A percentile compares a stretch with the other conserved stretches of the same genome.
Evolutionary conservation across 2,888 invertebrate species (phyloP).

Genomic region (Toxonevra muliebris): DNA sequence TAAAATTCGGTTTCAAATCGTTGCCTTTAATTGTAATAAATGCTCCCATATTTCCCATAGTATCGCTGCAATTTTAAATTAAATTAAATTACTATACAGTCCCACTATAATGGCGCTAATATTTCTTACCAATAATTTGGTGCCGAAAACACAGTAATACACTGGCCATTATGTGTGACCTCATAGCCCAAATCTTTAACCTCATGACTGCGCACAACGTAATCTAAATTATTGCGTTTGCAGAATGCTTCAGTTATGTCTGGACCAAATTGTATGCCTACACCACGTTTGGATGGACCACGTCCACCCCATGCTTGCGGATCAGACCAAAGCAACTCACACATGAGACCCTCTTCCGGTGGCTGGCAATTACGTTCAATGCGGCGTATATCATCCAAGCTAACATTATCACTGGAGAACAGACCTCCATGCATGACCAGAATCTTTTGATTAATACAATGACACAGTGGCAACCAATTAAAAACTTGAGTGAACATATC

Average conservation of each 20-base stretch:
- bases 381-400: slow-evolving; percentile 88
- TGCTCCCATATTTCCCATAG: slow-evolving; percentile 98
- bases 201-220: slow-evolving; percentile 96
- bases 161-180: slow-evolving; percentile 91
- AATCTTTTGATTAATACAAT: slow-evolving; percentile 86
- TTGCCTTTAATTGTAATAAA: slow-evolving; percentile 94
- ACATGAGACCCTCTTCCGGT: slow-evolving; percentile 97
- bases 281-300: slow-evolving; percentile 94
- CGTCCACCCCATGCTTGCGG: slow-evolving; percentile 91
- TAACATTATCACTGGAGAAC: slow-evolving; percentile 92
- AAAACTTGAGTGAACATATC: slow-evolving; percentile 98
- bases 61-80: slow-evolving; percentile 76
- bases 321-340: slow-evolving; percentile 98
- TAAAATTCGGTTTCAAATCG: slow-evolving; percentile 89
- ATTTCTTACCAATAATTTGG: slow-evolving; percentile 93
- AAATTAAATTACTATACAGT: background rate
- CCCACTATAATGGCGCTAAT: background rate
- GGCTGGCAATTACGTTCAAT: slow-evolving; percentile 95
- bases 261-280: slow-evolving; percentile 98
- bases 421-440: slow-evolving; percentile 98
- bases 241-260: slow-evolving; percentile 93
- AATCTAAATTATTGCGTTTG: slow-evolving; percentile 85
- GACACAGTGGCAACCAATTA: slow-evolving; percentile 95
- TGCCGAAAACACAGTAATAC: slow-evolving; percentile 98
- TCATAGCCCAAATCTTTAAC: slow-evolving; percentile 98